Evolutionary conservation across 1,140 invertebrate genomes (phyloP), one percentile per base, ranked within the genome.

Genomic region (Pogonognathellus flavescens): DNA sequence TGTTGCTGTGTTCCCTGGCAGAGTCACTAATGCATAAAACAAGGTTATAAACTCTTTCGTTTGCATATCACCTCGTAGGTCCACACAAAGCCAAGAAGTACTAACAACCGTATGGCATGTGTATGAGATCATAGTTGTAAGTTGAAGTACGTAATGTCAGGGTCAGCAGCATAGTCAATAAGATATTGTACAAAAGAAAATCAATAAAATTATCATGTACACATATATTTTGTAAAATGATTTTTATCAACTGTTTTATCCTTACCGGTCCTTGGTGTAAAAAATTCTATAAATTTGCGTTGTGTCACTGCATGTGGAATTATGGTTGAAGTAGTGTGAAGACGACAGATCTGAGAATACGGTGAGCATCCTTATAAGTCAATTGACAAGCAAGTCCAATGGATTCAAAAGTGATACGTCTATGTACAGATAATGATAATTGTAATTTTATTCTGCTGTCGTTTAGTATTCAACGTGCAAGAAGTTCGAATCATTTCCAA

Each of bases 121-220:
- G 59, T 20, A 20, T 10, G 18, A 41, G 31, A 41, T 41, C 31
- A 13, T 20, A 3, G 59, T n/a, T 18, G 59, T 62, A 60, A 60
- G 57, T 62, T n/a, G 13, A 1, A 62, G 18, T 49, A 76, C 18
- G 70, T 31, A 76, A 41, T 76, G 70, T 31, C 70, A 76, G 70
- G 70, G 70, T 76, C 70, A 76, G 7, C 14, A 76, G 16, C 25
- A 76, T 6, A 49, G 41, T 66, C 60, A 6, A 31, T 31, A 18
- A 41, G 25, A 76, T 50, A 76, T n/a, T 76, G 49, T 18, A 50
- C 10, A 31, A 76, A n/a, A 41, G 14, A 14, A 50, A 76, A 50
- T 49, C 25, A 76, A 76, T 76, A 18, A 50, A 76, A 76, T 76
- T 76, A 50, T 76, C 70, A 49, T 76, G 70, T 50, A 50, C 70